Evolutionary conservation across 2,797 vertebrate genomes (phyloP).

Genomic region (Otolemur crassicaudatus): DNA sequence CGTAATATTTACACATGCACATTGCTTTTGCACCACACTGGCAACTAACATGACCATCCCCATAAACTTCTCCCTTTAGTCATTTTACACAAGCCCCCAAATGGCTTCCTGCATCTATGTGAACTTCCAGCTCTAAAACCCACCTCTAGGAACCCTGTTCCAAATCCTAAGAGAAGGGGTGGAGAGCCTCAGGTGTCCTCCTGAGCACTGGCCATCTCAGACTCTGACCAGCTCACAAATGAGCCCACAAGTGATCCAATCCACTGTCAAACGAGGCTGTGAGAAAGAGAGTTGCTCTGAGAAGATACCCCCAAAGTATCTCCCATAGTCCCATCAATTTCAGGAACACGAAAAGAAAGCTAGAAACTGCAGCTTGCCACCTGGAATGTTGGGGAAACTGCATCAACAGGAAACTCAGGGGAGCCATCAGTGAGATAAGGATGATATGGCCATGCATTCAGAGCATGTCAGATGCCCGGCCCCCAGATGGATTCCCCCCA

Average conservation of each 20-base stretch:
- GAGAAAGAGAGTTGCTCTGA: background rate
- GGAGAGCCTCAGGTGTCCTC: background rate
- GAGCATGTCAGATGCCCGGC: background rate
- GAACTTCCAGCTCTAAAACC: background rate
- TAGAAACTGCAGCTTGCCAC: background rate
- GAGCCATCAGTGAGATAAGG: rapidly evolving
- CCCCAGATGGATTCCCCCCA: background rate
- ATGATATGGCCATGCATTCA: background rate
- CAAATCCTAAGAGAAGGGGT: background rate
- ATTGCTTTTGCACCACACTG: background rate
- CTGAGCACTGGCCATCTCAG: rapidly evolving
- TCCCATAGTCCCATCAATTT: background rate
- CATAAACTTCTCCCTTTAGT: background rate
- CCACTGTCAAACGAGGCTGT: background rate
- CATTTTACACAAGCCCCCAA: background rate
- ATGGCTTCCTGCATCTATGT: background rate
- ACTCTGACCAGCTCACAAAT: background rate
- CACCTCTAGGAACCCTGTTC: background rate
- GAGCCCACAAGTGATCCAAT: rapidly evolving
- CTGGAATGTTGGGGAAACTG: background rate
- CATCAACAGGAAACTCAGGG: background rate
- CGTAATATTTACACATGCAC: background rate
- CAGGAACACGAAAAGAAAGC: background rate
- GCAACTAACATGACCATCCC: background rate
- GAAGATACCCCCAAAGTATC: background rate